Base-by-base conservation (phyloP, 2,797 vertebrate genomes). In the Spinibarbus caldwelli region DNA sequence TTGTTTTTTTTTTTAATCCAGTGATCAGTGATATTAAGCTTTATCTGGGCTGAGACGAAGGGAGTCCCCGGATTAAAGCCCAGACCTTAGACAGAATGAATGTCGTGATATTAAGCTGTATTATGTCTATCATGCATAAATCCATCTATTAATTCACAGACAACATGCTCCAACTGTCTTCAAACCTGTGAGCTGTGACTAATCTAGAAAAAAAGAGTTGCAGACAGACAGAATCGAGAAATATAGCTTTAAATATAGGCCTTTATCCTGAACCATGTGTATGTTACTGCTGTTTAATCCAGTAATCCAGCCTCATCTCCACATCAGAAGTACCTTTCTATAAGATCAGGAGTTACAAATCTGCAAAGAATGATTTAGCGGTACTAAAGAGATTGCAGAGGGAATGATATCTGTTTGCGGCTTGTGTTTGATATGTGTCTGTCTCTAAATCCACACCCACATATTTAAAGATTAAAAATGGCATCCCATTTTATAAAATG, bases 21-120 rank as follows among this genome's bases (percentile, higher is more conserved):
- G 70, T 73, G 86, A 80, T 80, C 86, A 84, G 82, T 67, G 45
- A 84, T 80, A 84, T 84, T 80, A 80, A 80, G 21, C 52, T 87
- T 84, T 68, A 87, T 84, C 86, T 84, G 57, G 31, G 62, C 67
- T 79, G 76, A 82, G 66, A 86, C 1, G 6, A 7, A 17, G 68
- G 80, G 67, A 78, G 43, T 66, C 43, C 45, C 45, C 21, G 17
- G 86, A 86, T 86, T 86, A 79, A 66, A 72, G 75, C 54, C 41
- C 43, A 83, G 64, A 43, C 49, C 12, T 43, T 64, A 59, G 36
- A 84, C 64, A 78, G 12, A 43, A 10, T 11, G 5, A 47, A 78
- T 21, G 41, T 6, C 0, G 2, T 36, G 15, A 73, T 57, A 85
- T 64, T 80, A 52, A 73, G 2, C 17, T 80, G 38, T 26, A 21